Evolutionary conservation across 2,113 vertebrate species (phyloP).

Genomic region (Phocoena sinus): DNA sequence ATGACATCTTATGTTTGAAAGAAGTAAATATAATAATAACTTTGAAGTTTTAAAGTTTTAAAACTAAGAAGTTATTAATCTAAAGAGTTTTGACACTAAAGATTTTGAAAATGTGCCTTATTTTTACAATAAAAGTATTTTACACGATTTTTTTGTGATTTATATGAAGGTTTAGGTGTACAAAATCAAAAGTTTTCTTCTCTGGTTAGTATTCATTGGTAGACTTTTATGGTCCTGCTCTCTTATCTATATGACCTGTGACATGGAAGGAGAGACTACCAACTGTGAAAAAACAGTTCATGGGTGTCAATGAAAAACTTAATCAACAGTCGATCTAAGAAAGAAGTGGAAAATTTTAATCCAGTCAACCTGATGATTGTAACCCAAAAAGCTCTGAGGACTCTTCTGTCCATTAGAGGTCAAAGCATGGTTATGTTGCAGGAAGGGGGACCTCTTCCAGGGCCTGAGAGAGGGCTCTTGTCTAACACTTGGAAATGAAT

Average conservation of each 20-base stretch:
- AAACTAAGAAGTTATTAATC: neutral
- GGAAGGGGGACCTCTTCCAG: too few species aligned
- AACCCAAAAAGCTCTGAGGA: too few species aligned
- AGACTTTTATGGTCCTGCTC: neutral
- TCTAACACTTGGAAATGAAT: too few species aligned
- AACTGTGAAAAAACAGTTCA: neutral
- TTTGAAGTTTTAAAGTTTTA: neutral
- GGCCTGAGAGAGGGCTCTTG: too few species aligned
- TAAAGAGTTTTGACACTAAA: conserved; percentile 4
- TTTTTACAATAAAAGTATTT: neutral
- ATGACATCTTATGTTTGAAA: neutral
- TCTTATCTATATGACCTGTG: neutral
- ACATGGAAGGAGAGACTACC: neutral
- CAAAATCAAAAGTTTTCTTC: neutral
- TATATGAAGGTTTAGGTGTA: neutral
- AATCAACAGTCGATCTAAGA: too few species aligned
- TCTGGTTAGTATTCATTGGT: neutral
- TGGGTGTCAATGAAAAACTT: too few species aligned
- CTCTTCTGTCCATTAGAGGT: too few species aligned
- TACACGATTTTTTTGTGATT: neutral
- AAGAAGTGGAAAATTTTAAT: too few species aligned
- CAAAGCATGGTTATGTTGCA: too few species aligned
- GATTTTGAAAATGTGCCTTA: neutral
- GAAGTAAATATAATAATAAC: conserved; percentile 4
- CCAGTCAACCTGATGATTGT: too few species aligned